Conservation (phyloP, 2,113 vertebrate genomes). For the Carassius auratus region DNA sequence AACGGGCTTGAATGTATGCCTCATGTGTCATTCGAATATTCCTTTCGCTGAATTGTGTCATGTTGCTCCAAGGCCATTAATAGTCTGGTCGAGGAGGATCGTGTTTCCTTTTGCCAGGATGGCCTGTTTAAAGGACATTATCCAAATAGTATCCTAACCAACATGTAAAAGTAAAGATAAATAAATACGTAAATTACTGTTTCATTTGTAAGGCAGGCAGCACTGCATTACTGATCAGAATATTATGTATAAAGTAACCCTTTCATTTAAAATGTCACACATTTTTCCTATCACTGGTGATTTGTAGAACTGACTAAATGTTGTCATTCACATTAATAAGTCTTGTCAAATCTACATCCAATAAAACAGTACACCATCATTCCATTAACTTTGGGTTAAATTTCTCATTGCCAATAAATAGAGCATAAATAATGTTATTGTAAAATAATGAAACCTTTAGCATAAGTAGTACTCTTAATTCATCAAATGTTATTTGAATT, state of each 20-base stretch:
- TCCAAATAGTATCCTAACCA: not conserved
- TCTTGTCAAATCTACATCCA: not conserved
- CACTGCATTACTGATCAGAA: not conserved
- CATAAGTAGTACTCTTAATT: not conserved
- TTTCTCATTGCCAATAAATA: not conserved
- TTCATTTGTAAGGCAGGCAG: not conserved
- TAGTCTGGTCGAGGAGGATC: slow-evolving; percentile 43
- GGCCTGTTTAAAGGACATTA: slow-evolving; percentile 18
- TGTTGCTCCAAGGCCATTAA: slow-evolving; percentile 48
- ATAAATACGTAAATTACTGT: not conserved
- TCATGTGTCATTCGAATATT: slow-evolving; percentile 33
- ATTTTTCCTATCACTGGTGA: not conserved
- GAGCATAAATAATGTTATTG: not conserved
- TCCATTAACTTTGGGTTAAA: not conserved
- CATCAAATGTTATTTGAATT: not conserved
- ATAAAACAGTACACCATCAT: not conserved
- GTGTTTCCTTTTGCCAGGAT: slow-evolving; percentile 49
- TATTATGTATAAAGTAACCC: not conserved
- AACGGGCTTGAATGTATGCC: not conserved
- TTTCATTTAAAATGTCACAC: not conserved
- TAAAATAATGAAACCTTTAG: not conserved
- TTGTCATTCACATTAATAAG: not conserved
- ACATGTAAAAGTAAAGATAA: not conserved
- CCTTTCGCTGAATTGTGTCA: slow-evolving; percentile 22
- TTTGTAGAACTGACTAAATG: not conserved